phyloP scores from a whole-genome alignment of 1,140 invertebrate genomes.

The Sitodiplosis mosellana region DNA sequence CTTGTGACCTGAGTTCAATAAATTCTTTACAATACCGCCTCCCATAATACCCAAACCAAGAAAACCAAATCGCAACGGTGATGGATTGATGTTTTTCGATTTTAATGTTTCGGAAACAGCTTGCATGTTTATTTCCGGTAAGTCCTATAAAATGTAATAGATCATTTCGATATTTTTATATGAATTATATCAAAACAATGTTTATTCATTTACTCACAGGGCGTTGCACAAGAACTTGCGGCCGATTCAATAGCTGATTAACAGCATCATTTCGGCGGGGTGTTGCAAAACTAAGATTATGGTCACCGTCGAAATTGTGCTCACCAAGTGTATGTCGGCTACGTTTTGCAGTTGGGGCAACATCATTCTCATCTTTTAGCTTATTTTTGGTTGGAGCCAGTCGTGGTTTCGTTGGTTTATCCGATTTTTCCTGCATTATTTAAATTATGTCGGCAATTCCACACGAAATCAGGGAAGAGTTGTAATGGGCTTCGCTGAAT shows the following conservation, averaged over 20 bases:
- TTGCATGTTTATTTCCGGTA: conserved; percentile 55
- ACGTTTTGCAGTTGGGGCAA: conserved; percentile 1
- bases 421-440: background rate
- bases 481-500: no score
- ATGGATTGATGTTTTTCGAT: conserved; percentile 73
- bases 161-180: no score
- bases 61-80: conserved; percentile 80
- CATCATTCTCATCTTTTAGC: background rate
- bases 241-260: background rate
- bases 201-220: conserved; percentile 1
- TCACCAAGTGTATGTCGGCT: background rate
- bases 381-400: background rate
- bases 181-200: background rate
- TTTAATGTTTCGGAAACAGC: conserved; percentile 59
- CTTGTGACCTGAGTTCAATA: conserved; percentile 83
- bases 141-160: conserved; percentile 31
- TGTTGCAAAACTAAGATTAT: background rate
- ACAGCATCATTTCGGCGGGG: conserved; percentile 1
- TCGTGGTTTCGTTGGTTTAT: background rate
- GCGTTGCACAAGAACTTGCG: conserved; percentile 7
- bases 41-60: conserved; percentile 92
- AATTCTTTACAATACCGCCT: conserved; percentile 86
- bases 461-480: no score
- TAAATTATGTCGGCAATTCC: no score
- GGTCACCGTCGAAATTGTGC: background rate